Base-by-base conservation (phyloP, 1,140 invertebrate genomes). In the Caenorhabditis tropicalis region DNA sequence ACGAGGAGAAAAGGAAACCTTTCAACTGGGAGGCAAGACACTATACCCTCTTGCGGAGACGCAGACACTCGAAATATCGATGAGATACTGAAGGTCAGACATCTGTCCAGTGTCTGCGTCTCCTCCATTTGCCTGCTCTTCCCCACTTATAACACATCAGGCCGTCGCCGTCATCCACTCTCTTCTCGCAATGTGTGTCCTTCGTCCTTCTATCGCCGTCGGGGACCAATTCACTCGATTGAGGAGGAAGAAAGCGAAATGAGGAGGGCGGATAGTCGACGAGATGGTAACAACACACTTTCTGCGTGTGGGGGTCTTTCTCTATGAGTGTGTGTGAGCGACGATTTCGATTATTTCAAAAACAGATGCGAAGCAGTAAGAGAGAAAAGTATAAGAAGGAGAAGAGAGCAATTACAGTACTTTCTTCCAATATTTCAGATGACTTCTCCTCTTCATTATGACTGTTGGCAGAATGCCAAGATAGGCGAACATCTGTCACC, bases 281-380 rank as follows among this genome's bases (percentile, higher is more conserved):
- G 43, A 46, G n/a, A 46, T 16, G 19, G 74, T 79, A 49, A 48
- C 74, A 51, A 46, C 43, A 51, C 74, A 79, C 19, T 79, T 27
- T 48, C 43, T 79, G 27, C 43, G 74, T 49, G 33, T 58, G 10
- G 56, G 56, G 29, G 58, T 33, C 10, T 31, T 21, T n/a, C 19
- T n/a, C 19, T n/a, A n/a, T 36, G 65, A 15, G 65, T 21, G 39
- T 39, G 36, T 74, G 65, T 74, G 65, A n/a, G n/a, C n/a, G 33
- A 29, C 65, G 65, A 74, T 74, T 74, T 74, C 65, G n/a, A 21
- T 74, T 74, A 10, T 74, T 74, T 74, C 36, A 74, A 74, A 74
- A 74, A 74, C 65, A 74, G 65, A 74, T 74, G 65, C 65, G 65
- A 74, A 74, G 65, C 65, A 74, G 65, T 74, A 74, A 74, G 65